Evolutionary conservation across 1,140 invertebrate species (phyloP), one percentile per base, ranked within the genome.

Genomic region (Cyclina sinensis): DNA sequence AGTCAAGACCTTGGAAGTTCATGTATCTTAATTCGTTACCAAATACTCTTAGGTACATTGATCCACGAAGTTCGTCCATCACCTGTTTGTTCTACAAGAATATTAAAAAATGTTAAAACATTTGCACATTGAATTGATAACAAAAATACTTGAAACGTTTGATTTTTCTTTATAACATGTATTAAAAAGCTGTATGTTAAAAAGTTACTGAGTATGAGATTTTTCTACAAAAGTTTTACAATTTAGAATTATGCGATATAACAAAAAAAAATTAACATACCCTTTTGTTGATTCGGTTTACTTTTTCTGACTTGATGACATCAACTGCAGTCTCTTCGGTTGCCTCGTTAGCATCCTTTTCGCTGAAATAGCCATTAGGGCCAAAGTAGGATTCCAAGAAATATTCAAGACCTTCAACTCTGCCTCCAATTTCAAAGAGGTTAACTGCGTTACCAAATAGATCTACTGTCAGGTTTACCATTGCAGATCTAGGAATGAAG

Each of bases 371-470:
- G 16, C 92, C 92, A 83, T 92, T 92, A 11, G 90, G 90, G 30
- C 93, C 98, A 46, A 99, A 96, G 93, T 98, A 97, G 68, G 97
- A 97, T 95, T 99, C 98, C 14, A 99, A 93, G 0, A 98, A 93
- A 62, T 96, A 96, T 90, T 99, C 98, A 32, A 99, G 93, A 91
- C 99, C 98, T 93, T 99, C 98, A 93, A 98, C 96, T 87, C 98
- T 97, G 3, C 97, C 96, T 62, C 97, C 97, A 18, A 99, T 96
- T 95, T 99, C 98, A 37, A 99, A 95, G 18, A 99, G 96, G 93
- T 99, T 99, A 90, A 98, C 96, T 43, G 96, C 97, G 46, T 97
- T 97, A 32, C 98, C 98, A 92, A 99, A 99, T 0, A 99, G 86
- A 94, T 98, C 97, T 1, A 97, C 96, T 0, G 98, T 98, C 0